Evolutionary conservation across 2,888 invertebrate genomes (phyloP).

Genomic region (Conistra vaccinii): DNA sequence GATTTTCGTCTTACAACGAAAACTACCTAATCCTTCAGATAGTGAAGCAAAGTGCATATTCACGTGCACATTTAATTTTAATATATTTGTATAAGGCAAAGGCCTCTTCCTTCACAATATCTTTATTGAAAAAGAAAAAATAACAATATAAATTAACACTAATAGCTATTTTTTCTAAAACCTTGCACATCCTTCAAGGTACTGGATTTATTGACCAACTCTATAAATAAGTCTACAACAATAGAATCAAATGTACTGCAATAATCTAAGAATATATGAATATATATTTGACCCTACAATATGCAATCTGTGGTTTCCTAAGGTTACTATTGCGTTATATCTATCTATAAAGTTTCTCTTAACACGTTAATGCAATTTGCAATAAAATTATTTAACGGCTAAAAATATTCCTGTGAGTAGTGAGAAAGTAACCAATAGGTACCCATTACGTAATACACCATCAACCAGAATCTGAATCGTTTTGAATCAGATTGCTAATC

Average conservation of each 20-base stretch:
- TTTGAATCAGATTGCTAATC: too few relatives aligned
- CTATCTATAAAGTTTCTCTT: conserved; percentile 20
- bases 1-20: background rate
- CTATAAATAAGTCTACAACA: background rate
- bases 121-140: too few relatives aligned
- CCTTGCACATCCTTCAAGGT: background rate
- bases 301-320: conserved; percentile 43
- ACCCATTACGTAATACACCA: too few relatives aligned
- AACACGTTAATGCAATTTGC: conserved; percentile 13
- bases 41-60: background rate
- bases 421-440: too few relatives aligned
- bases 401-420: background rate
- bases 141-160: background rate
- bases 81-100: too few relatives aligned
- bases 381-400: background rate
- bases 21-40: background rate
- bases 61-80: background rate
- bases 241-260: conserved; percentile 16
- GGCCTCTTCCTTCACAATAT: too few relatives aligned
- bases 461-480: too few relatives aligned
- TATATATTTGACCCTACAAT: conserved; percentile 42
- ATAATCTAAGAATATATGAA: conserved; percentile 14
- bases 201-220: background rate
- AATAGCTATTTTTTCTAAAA: background rate
- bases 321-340: conserved; percentile 24